These are phyloP conservation scores for Ceratotherium simum DNA, from an alignment of 2,113 vertebrate genomes.

Conservation along the genomic window DNA sequence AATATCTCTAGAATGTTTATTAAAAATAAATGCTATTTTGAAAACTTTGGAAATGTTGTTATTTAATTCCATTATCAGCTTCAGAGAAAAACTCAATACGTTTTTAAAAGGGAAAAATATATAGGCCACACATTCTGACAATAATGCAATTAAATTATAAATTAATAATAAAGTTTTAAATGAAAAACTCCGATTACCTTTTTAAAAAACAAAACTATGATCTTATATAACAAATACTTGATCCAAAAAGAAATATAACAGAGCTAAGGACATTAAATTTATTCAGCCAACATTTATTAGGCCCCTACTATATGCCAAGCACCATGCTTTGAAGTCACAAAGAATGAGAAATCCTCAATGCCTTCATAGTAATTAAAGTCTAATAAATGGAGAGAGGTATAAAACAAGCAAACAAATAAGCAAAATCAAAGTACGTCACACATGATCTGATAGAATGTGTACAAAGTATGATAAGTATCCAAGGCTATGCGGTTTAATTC, in stretches of 20 bases:
- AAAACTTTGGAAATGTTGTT: neutral
- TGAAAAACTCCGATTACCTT: neutral
- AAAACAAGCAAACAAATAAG: neutral
- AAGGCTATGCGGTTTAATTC: neutral
- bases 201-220: neutral
- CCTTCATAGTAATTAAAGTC: neutral
- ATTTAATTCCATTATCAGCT: neutral
- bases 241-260: neutral
- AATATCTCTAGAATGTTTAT: neutral
- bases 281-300: neutral
- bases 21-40: neutral
- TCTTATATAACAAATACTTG: neutral
- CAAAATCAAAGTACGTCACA: neutral
- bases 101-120: neutral
- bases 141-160: slow-evolving; percentile 33
- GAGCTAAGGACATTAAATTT: neutral
- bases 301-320: neutral
- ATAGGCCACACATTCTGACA: neutral
- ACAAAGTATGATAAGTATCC: neutral
- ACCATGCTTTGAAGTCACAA: neutral
- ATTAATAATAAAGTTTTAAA: slow-evolving; percentile 15
- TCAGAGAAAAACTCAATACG: slow-evolving; percentile 9
- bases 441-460: neutral
- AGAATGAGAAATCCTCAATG: neutral
- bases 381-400: neutral